Conservation (phyloP, 2,113 vertebrate genomes). For the Spilogale gracilis region DNA sequence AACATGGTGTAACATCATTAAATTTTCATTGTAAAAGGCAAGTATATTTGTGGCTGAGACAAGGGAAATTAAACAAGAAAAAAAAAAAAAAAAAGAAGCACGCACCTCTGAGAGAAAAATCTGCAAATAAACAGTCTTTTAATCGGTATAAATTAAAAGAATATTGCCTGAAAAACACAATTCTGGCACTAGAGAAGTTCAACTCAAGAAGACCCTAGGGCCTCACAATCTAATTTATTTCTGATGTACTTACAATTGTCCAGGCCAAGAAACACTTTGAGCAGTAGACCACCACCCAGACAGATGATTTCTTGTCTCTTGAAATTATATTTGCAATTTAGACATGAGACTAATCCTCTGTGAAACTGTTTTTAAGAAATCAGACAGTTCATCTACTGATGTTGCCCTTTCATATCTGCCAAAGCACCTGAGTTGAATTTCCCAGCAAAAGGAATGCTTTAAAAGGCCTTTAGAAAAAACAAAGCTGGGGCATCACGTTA, state of each 20-base stretch:
- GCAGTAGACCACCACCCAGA: not conserved
- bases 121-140: conserved; percentile 26
- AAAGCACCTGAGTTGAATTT: not conserved
- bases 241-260: not conserved
- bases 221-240: not conserved
- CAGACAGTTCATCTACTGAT: not conserved
- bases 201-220: not conserved
- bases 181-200: not conserved
- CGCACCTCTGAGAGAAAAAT: conserved; percentile 3
- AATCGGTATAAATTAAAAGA: conserved; percentile 52
- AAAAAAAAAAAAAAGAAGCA: not conserved
- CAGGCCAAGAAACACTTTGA: rapidly evolving
- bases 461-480: not conserved
- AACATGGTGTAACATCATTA: conserved; percentile 7
- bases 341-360: not conserved
- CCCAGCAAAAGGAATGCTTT: not conserved
- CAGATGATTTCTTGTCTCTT: not conserved
- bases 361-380: not conserved
- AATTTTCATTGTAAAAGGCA: not conserved
- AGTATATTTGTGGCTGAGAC: conserved; percentile 29
- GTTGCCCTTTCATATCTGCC: not conserved
- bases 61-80: not conserved
- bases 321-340: conserved; percentile 52
- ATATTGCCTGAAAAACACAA: not conserved
- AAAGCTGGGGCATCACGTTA: too few relatives aligned